Conservation (phyloP, 2,797 vertebrate genomes). For the Streptopelia turtur region DNA sequence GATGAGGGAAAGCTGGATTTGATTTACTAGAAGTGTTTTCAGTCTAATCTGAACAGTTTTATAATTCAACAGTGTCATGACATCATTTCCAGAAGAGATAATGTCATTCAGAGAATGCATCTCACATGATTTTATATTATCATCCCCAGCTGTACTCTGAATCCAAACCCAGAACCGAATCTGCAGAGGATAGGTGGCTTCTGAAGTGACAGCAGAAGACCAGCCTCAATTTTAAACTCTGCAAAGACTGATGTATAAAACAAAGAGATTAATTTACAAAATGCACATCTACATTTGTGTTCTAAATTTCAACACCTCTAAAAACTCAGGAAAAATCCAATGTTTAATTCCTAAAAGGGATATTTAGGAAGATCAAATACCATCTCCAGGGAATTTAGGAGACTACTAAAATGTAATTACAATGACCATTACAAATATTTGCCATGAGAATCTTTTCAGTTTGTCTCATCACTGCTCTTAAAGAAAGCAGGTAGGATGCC, state of each 20-base stretch:
- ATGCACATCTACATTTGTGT: background rate
- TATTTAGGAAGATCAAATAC: background rate
- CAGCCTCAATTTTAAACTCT: background rate
- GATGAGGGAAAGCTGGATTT: background rate
- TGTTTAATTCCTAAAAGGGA: background rate
- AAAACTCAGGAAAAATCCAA: background rate
- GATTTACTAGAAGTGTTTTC: background rate
- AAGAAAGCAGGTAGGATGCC: background rate
- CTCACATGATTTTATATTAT: background rate
- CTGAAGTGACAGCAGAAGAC: background rate
- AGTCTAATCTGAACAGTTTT: background rate
- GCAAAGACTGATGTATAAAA: background rate
- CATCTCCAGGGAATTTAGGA: background rate
- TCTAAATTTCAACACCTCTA: background rate
- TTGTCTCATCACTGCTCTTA: background rate
- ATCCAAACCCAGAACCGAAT: background rate
- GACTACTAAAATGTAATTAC: background rate
- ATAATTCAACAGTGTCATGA: background rate
- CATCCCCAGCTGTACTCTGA: background rate
- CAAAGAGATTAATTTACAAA: background rate
- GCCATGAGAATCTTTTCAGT: background rate
- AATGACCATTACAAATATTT: conserved; percentile 7
- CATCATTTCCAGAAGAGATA: background rate
- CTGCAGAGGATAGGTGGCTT: background rate
- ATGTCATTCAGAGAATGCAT: background rate